These are phyloP conservation scores for Lumbricus terrestris DNA, from an alignment of 2,888 invertebrate genomes.

Conservation along the genomic window DNA sequence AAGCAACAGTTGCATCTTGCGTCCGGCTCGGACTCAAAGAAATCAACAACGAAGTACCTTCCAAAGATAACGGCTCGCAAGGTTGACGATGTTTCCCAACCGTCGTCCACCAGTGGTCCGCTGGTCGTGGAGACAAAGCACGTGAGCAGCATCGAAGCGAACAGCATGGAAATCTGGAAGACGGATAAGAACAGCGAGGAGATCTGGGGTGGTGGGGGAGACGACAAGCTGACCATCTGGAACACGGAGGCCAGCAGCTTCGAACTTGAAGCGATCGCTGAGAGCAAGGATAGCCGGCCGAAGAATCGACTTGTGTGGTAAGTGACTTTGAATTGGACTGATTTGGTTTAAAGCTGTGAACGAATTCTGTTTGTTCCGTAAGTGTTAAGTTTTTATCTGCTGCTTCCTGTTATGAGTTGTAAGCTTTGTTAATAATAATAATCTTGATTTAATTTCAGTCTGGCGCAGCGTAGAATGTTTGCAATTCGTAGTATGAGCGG, in stretches of 20 bases:
- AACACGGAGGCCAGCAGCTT: conserved; percentile 8
- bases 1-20: background rate
- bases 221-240: background rate
- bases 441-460: no score
- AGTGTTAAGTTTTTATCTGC: background rate
- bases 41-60: background rate
- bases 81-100: background rate
- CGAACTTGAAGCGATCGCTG: background rate
- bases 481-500: no score
- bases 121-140: background rate
- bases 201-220: background rate
- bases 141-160: background rate
- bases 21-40: background rate
- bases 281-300: background rate
- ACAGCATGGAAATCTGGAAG: background rate
- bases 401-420: background rate
- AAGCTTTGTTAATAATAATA: no score
- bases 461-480: no score
- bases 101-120: background rate
- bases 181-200: background rate
- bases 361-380: background rate
- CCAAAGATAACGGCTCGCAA: background rate
- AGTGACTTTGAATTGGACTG: background rate
- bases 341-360: background rate
- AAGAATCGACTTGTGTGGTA: background rate